Evolutionary conservation across 2,888 invertebrate species (phyloP), one percentile per base, ranked within the genome.

Genomic region (Lasioglossum villosulum): DNA sequence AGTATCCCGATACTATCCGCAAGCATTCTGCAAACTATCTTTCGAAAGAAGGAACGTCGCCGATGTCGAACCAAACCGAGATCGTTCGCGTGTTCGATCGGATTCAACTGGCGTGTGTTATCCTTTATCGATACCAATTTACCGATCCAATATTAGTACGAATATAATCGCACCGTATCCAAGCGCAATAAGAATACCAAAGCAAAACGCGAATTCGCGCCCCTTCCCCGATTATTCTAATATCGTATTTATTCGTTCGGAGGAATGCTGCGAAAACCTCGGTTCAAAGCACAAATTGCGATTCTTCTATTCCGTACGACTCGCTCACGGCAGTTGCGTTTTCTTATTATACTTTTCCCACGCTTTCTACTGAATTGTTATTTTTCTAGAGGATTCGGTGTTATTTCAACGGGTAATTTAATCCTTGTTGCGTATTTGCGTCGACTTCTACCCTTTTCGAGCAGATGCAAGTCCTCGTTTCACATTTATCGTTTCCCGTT

Each of bases 171-270:
- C 90, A 88, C 90, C 92, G 90, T 92, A 92, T 89, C 92, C 91
- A 93, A 42, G 92, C 92, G 93, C 93, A 93, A 93, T 93, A 93
- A 83, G 88, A 92, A 94, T 94, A 93, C 94, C 94, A 94, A 94
- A 94, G 94, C 90, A 90, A 91, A 68, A 89, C 63, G n/a, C 74
- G 45, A 82, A 90, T 87, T 90, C 90, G 83, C 87, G 59, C 34
- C 39, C 34, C n/a, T 84, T 89, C 87, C 87, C 89, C 85, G 87
- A 78, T 91, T 92, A 89, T 42, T 42, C 42, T 42, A 42, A 42
- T 92, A 90, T 88, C 84, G 90, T 91, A 91, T 91, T 42, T 90
- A 90, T 91, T 90, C 89, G 88, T 89, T 84, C 39, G 84, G 77
- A 80, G 81, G 70, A 84, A 85, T 78, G 75, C 37, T 78, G 39